These are phyloP conservation scores for Osedax fenrisi DNA, from an alignment of 2,888 invertebrate species.

Conservation along the genomic window DNA sequence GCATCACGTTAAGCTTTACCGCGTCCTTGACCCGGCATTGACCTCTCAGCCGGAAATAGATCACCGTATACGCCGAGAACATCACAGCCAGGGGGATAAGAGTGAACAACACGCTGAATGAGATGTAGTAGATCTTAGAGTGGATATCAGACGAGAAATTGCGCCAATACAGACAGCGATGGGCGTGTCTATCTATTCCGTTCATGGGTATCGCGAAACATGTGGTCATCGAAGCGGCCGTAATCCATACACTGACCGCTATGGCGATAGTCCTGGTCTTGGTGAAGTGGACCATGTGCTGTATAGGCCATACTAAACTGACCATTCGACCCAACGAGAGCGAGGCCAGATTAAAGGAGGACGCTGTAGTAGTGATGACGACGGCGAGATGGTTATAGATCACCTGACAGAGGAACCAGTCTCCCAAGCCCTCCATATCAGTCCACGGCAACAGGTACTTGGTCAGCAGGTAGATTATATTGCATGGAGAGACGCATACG, in stretches of 20 bases:
- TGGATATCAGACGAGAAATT: background rate
- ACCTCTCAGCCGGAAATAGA: background rate
- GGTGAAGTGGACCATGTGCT: background rate
- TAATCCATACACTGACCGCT: background rate
- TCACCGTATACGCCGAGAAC: background rate
- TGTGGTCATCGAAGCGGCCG: background rate
- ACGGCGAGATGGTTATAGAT: background rate
- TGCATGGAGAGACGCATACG: too few species aligned
- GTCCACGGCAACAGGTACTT: background rate
- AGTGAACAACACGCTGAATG: background rate
- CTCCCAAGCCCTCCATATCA: background rate
- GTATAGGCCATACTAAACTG: background rate
- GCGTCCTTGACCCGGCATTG: background rate
- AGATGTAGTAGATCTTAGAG: background rate
- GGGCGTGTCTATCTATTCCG: background rate
- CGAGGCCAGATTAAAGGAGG: background rate
- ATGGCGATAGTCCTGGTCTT: background rate
- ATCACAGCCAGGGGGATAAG: background rate
- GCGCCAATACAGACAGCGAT: background rate
- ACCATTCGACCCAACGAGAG: background rate
- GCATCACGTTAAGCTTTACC: background rate
- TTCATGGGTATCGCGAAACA: background rate
- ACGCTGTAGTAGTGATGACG: background rate
- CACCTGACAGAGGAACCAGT: background rate
- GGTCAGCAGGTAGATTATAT: background rate